phyloP scores from a whole-genome alignment of 2,888 invertebrate genomes.

The Drosophila eohydei region DNA sequence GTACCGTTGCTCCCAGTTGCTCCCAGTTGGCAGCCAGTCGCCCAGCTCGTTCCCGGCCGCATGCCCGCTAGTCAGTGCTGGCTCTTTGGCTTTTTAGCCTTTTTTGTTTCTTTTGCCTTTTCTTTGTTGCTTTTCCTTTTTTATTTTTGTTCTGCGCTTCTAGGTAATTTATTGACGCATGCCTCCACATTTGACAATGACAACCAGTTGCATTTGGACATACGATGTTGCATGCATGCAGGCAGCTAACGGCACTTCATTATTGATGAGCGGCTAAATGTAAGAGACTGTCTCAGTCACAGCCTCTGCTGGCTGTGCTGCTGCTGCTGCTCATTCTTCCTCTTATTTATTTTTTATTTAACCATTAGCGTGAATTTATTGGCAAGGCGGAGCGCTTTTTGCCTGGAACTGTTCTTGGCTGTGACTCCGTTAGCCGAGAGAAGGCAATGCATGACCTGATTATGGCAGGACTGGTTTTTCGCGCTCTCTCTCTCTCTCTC shows the following conservation, averaged over 20 bases:
- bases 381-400: slow-evolving; percentile 45
- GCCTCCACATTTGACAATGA: slow-evolving; percentile 76
- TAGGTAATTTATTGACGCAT: slow-evolving; percentile 76
- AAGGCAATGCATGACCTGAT: slow-evolving; percentile 66
- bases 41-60: slow-evolving; percentile 13
- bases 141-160: slow-evolving; percentile 63
- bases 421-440: slow-evolving; percentile 39
- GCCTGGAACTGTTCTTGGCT: slow-evolving; percentile 58
- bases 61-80: slow-evolving; percentile 17
- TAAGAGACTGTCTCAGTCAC: slow-evolving; percentile 1
- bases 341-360: slow-evolving; percentile 30
- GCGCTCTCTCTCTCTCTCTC: not conserved
- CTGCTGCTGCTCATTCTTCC: slow-evolving; percentile 21
- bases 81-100: slow-evolving; percentile 30
- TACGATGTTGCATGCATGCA: slow-evolving; percentile 28
- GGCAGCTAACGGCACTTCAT: slow-evolving; percentile 65
- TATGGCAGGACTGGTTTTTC: slow-evolving; percentile 76
- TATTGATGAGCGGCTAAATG: slow-evolving; percentile 67
- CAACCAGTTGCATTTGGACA: slow-evolving; percentile 68
- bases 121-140: slow-evolving; percentile 47
- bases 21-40: slow-evolving; percentile 25
- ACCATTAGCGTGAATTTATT: slow-evolving; percentile 73
- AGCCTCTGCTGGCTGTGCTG: not conserved
- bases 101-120: slow-evolving; percentile 32
- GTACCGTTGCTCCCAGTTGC: slow-evolving; percentile 72